Conservation (phyloP, 2,113 vertebrate species). For the Athene cunicularia region DNA sequence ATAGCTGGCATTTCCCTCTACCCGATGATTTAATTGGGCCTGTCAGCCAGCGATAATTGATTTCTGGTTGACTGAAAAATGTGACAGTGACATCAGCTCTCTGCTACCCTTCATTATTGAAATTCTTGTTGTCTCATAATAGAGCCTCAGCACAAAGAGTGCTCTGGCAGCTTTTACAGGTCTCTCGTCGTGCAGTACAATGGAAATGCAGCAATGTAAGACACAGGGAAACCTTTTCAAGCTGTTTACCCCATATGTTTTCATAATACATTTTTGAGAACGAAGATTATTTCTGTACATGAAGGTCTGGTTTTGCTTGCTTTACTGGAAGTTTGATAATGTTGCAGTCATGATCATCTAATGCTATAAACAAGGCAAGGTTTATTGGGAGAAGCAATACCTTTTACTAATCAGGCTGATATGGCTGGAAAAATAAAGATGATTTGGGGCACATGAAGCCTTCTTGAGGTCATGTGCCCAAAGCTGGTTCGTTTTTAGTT, state of each 20-base stretch:
- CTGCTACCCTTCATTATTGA: slow-evolving; percentile 41
- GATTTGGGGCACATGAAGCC: not conserved
- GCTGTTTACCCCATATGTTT: not conserved
- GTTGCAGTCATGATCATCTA: not conserved
- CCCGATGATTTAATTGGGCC: slow-evolving; percentile 5
- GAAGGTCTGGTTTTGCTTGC: not conserved
- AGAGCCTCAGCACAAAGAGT: not conserved
- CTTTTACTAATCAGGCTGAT: not conserved
- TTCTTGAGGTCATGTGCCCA: not conserved
- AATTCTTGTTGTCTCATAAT: not conserved
- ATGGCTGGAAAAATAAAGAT: not conserved
- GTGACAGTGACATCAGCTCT: slow-evolving; percentile 57
- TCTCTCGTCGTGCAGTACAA: not conserved
- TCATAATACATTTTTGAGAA: not conserved
- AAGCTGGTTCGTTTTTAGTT: not conserved
- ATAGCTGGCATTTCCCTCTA: not conserved
- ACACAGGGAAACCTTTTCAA: not conserved
- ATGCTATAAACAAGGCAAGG: not conserved
- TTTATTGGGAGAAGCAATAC: not conserved
- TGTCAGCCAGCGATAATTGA: slow-evolving; percentile 56
- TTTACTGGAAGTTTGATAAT: not conserved
- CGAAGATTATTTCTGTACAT: not conserved
- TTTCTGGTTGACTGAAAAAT: slow-evolving; percentile 59
- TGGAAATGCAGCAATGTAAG: not conserved
- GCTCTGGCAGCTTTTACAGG: not conserved